Conservation (phyloP, 2,113 vertebrate genomes). For the Alosa alosa region DNA sequence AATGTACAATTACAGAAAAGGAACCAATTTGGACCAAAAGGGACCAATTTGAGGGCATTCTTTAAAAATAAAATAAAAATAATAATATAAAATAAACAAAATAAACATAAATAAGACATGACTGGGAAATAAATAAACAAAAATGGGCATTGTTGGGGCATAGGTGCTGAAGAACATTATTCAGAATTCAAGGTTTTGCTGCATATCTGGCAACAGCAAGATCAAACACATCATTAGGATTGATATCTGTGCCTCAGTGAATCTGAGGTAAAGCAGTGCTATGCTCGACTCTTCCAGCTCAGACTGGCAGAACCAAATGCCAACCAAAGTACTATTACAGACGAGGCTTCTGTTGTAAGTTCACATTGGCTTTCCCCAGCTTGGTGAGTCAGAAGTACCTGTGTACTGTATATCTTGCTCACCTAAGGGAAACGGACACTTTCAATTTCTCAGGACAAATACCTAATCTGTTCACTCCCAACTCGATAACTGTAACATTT, state of each 20-base stretch:
- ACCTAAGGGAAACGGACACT: background rate
- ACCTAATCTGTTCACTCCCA: background rate
- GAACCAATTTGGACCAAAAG: background rate
- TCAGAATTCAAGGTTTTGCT: background rate
- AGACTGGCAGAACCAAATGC: background rate
- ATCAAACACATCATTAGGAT: background rate
- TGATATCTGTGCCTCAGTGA: background rate
- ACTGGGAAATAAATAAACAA: background rate
- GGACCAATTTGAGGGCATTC: background rate
- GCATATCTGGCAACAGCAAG: background rate
- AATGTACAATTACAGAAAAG: background rate
- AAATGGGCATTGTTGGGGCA: background rate
- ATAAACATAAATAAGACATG: background rate
- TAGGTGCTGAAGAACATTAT: background rate
- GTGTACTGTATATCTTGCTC: background rate
- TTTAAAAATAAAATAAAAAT: background rate
- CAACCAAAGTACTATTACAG: background rate
- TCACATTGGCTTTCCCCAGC: background rate
- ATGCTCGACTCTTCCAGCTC: background rate
- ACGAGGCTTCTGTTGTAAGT: background rate
- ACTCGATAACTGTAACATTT: background rate
- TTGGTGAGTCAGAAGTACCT: too few species aligned
- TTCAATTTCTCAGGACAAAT: background rate
- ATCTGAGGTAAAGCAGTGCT: background rate
- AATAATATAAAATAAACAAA: background rate